Percentiles rank a stretch among this genome's conserved stretches.
These are phyloP conservation scores for Apteryx owenii DNA, from an alignment of 2,113 vertebrate genomes.

Conservation along the genomic window DNA sequence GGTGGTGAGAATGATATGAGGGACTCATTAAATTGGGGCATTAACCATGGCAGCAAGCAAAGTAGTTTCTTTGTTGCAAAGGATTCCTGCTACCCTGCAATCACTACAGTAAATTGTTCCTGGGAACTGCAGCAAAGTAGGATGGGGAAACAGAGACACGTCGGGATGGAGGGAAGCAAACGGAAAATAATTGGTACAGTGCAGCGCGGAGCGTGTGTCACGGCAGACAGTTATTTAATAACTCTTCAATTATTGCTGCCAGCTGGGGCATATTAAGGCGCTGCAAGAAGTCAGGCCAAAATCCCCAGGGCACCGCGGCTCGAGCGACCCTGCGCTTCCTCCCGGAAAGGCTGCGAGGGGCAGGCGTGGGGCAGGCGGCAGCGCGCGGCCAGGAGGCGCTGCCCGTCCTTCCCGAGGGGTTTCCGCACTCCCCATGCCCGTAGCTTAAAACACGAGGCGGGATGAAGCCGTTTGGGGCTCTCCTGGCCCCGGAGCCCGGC, in stretches of 20 bases:
- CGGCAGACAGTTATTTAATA: slow-evolving; percentile 68
- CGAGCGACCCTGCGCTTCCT: neutral
- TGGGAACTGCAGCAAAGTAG: neutral
- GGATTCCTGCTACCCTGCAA: neutral
- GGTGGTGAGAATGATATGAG: slow-evolving; percentile 67
- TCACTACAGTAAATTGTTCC: slow-evolving; percentile 9
- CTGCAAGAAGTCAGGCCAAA: slow-evolving; percentile 24
- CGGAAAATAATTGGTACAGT: slow-evolving; percentile 52
- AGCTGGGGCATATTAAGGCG: slow-evolving; percentile 51
- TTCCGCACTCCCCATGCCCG: neutral
- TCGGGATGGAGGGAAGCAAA: slow-evolving; percentile 37
- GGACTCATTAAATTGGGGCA: slow-evolving; percentile 72
- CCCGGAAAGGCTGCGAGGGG: neutral
- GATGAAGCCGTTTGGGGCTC: neutral
- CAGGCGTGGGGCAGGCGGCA: neutral
- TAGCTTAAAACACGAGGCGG: neutral
- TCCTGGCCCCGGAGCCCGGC: neutral
- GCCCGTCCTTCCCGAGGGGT: neutral
- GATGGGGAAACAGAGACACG: neutral
- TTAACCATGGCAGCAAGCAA: slow-evolving; percentile 73
- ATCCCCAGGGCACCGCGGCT: neutral
- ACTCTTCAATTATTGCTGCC: slow-evolving; percentile 53
- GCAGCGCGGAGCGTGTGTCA: slow-evolving; percentile 53
- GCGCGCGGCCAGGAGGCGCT: neutral
- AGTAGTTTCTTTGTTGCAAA: slow-evolving; percentile 70